Percentiles rank a stretch among this genome's conserved stretches.
Evolutionary conservation across 2,113 vertebrate genomes (phyloP).

Genomic region (Cottus gobio): DNA sequence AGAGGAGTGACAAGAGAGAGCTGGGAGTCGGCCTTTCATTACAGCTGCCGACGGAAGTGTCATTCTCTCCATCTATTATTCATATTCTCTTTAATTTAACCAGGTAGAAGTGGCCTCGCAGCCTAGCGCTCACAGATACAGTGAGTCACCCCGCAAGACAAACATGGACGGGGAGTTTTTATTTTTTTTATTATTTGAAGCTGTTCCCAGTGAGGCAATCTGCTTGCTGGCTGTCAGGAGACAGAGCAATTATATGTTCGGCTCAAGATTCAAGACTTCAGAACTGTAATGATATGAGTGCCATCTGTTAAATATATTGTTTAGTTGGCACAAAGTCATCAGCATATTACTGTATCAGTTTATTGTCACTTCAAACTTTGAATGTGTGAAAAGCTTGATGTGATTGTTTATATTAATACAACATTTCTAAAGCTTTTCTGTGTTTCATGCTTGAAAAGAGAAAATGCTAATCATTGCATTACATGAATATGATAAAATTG

Average conservation of each 20-base stretch:
- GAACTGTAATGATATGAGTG: constrained; percentile 52
- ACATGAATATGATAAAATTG: constrained; percentile 67
- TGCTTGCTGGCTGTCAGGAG: constrained; percentile 55
- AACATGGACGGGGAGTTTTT: constrained; percentile 59
- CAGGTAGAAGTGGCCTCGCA: constrained; percentile 77
- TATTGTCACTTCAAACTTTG: constrained; percentile 40
- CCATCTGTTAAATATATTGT: constrained; percentile 60
- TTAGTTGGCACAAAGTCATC: constrained; percentile 24
- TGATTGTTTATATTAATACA: constrained; percentile 56
- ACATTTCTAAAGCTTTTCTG: constrained; percentile 42
- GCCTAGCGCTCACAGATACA: constrained; percentile 60
- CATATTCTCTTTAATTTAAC: constrained; percentile 84
- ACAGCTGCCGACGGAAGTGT: constrained; percentile 81
- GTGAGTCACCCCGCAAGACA: constrained; percentile 67
- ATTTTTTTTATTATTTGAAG: constrained; percentile 48
- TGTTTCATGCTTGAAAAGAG: constrained; percentile 66
- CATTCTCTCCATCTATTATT: constrained; percentile 82
- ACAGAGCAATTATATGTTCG: constrained; percentile 58
- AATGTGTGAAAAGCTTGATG: constrained; percentile 43
- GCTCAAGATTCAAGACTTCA: constrained; percentile 49
- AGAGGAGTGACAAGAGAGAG: constrained; percentile 80
- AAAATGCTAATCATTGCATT: constrained; percentile 78
- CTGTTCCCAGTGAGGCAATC: constrained; percentile 46
- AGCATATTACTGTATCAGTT: constrained; percentile 39
- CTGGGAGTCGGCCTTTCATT: constrained; percentile 82